These are phyloP conservation scores for Catostomus latipinnis DNA, from an alignment of 2,797 vertebrate species.

Conservation along the genomic window DNA sequence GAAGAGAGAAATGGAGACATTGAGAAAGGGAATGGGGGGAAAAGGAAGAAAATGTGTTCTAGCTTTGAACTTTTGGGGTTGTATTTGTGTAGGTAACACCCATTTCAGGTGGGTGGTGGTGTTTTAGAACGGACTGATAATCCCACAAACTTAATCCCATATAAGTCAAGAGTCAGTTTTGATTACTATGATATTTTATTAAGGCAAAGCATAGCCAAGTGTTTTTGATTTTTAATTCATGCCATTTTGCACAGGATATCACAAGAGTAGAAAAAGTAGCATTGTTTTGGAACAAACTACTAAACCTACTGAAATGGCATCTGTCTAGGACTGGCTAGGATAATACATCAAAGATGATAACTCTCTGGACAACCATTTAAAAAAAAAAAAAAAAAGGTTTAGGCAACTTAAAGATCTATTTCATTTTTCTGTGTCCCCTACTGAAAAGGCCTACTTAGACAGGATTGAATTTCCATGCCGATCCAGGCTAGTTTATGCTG, in stretches of 20 bases:
- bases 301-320: conserved; percentile 6
- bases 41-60: conserved; percentile 16
- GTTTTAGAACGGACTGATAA: conserved; percentile 34
- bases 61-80: conserved; percentile 17
- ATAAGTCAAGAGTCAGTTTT: conserved; percentile 14
- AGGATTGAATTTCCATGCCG: neutral
- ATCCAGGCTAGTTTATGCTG: neutral
- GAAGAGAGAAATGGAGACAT: conserved; percentile 35
- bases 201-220: conserved; percentile 4
- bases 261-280: neutral
- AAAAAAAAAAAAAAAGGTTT: neutral
- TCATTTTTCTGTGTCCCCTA: neutral
- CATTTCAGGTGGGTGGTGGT: conserved; percentile 24
- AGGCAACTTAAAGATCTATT: neutral
- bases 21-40: neutral
- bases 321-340: neutral
- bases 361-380: neutral
- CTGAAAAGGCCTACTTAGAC: neutral
- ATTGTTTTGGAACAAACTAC: conserved; percentile 10
- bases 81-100: conserved; percentile 28
- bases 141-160: conserved; percentile 8
- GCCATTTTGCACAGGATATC: conserved; percentile 2
- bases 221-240: conserved; percentile 17
- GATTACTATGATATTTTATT: conserved; percentile 15
- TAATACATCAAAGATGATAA: conserved; percentile 6